Base-by-base conservation (phyloP, 35 echinoderm and acorn worm species). In the Amphiura filiformis region DNA sequence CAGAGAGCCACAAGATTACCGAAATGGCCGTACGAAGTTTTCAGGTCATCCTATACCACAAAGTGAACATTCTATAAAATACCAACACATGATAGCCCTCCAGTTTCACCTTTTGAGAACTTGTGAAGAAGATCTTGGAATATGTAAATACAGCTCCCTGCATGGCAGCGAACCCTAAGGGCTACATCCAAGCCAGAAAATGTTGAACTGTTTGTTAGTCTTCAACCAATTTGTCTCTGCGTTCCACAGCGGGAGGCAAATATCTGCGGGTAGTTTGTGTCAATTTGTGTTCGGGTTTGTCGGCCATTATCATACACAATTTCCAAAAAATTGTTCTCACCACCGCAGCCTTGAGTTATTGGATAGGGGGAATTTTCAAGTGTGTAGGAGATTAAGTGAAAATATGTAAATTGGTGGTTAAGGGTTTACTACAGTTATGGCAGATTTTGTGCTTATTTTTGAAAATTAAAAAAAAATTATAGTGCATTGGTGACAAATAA, bases 161-260 rank as follows among this genome's bases (percentile, higher is more conserved):
- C 61, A 30, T 26, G 61, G 26, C 26, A n/a, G 9, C 15, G 28
- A 30, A n/a, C 61, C 61, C 61, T 70, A 4, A 2, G 44, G 61
- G 61, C 61, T 13, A 70, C 4, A 70, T 70, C 26, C 17, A 30
- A 26, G 61, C 41, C 1, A 70, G 61, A 70, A 70, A 70, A 13
- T 5, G 7, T 70, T 3, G 26, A 30, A 70, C 17, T 70, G 15
- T 30, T 70, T 70, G 61, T 70, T 70, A 23, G 61, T 70, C 17
- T 70, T 70, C 61, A 70, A 70, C 61, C 61, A 70, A 70, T 70
- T 70, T 70, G 61, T 70, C 61, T 70, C 17, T 70, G 61, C 61
- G 26, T n/a, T 52, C 11, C 61, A 70, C 61, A 15, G 61, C 61
- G 26, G 61, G 61, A 26, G 61, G 28, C 11, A n/a, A 26, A 70